Conservation (phyloP, 2,888 invertebrate genomes). For the Sphinx pinastri region DNA sequence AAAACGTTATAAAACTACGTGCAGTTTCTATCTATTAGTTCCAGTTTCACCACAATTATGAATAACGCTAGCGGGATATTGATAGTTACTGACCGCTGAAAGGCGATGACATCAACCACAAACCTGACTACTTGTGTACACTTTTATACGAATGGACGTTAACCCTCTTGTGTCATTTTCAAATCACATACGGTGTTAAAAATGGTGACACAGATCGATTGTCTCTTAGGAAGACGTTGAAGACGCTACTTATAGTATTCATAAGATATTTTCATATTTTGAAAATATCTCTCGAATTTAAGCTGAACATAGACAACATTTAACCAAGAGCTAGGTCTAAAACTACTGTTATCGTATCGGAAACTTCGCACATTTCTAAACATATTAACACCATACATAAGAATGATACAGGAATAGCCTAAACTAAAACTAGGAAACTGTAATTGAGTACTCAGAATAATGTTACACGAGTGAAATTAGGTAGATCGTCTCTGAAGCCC, state of each 20-base stretch:
- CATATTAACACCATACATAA: no score
- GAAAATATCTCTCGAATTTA: no score
- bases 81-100: conserved; percentile 24
- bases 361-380: no score
- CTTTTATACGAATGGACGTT: conserved; percentile 10
- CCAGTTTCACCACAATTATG: conserved; percentile 44
- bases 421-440: not conserved
- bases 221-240: no score
- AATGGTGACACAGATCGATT: no score
- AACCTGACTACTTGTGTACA: conserved; percentile 3
- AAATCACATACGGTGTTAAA: no score
- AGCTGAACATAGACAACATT: no score
- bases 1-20: conserved; percentile 29
- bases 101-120: conserved; percentile 33
- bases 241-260: no score
- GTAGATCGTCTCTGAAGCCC: conserved; percentile 5
- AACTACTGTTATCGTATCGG: no score
- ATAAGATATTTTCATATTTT: no score
- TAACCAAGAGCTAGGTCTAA: no score
- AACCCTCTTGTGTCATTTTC: not conserved
- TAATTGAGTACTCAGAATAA: not conserved
- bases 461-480: conserved; percentile 12
- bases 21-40: conserved; percentile 43
- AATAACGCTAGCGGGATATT: conserved; percentile 21
- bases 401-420: no score